These are phyloP conservation scores for Callaeas wilsoni DNA, from an alignment of 2,113 vertebrate genomes.

Conservation along the genomic window DNA sequence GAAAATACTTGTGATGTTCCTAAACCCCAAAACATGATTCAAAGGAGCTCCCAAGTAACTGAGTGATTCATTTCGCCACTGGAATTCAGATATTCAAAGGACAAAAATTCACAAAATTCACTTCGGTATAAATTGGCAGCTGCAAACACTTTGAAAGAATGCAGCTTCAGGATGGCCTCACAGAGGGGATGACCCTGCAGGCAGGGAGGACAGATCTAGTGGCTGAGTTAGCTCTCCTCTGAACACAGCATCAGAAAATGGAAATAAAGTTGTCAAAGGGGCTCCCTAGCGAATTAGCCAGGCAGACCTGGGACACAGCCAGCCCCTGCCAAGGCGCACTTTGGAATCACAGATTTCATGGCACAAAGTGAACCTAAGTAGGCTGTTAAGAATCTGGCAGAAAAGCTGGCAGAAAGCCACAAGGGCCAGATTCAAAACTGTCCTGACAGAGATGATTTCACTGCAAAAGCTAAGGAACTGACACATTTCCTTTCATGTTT, in stretches of 20 bases:
- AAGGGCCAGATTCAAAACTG: background rate
- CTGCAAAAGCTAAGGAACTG: conserved; percentile 24
- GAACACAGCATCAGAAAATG: background rate
- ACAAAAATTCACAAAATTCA: background rate
- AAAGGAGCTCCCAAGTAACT: background rate
- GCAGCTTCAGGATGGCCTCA: background rate
- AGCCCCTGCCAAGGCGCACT: rapidly evolving
- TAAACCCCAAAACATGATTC: background rate
- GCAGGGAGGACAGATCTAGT: background rate
- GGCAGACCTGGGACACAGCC: background rate
- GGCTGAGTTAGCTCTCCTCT: background rate
- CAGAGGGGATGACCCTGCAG: background rate
- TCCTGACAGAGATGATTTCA: conserved; percentile 1
- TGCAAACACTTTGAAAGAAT: background rate
- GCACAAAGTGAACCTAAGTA: background rate
- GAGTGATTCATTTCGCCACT: background rate
- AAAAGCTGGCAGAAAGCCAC: background rate
- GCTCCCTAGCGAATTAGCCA: background rate
- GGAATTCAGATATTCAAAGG: background rate
- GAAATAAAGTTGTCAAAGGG: background rate
- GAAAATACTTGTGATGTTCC: background rate
- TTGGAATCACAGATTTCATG: background rate
- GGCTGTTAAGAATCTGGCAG: background rate
- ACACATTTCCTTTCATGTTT: conserved; percentile 43
- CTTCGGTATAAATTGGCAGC: background rate